Base-by-base conservation (phyloP, 2,797 vertebrate genomes). In the Agapornis canus region DNA sequence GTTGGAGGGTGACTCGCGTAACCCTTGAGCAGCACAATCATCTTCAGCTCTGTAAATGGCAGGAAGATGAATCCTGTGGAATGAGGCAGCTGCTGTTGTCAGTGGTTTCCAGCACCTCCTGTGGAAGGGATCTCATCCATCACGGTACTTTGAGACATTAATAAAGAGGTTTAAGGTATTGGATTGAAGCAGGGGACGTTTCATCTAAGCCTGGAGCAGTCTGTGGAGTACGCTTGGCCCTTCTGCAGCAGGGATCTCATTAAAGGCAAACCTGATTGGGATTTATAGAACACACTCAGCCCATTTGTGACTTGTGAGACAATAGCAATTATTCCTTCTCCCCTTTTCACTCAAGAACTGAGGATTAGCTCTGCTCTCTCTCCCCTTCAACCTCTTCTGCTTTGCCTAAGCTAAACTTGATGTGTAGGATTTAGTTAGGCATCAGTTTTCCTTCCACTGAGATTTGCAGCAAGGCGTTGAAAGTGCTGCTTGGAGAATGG, bases 1-100 rank as follows among this genome's bases (percentile, higher is more conserved):
- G 6, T 2, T 2, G 19, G 47, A 60, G 40, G 10, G 37, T 18
- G 57, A 88, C 45, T 11, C 39, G 6, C 0, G 0, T 15, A 45
- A 63, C 29, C 65, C 64, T 25, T n/a, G 43, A 45, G 77, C 49
- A 57, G 51, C 48, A 10, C 40, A 49, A 65, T 43, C 39, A 60
- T 37, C 66, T 61, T 56, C 23, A 59, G 54, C 66, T 59, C 77
- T 29, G 31, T 32, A 11, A 35, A 71, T 81, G 75, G 22, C 32
- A 26, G 57, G 4, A 35, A 68, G 77, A 83, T 45, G 9, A 47
- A 86, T 71, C 42, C 37, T 32, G 25, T 10, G 72, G 26, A 43
- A 20, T 5, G 63, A 42, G 60, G 51, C 47, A 42, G 72, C 65
- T 80, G n/a, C 80, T 49, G 66, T 11, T 88, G 48, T 73, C 35